Percentiles rank a stretch among this genome's conserved stretches.
Conservation (phyloP, 2,888 invertebrate species). For the Drosophila meridionalis region DNA sequence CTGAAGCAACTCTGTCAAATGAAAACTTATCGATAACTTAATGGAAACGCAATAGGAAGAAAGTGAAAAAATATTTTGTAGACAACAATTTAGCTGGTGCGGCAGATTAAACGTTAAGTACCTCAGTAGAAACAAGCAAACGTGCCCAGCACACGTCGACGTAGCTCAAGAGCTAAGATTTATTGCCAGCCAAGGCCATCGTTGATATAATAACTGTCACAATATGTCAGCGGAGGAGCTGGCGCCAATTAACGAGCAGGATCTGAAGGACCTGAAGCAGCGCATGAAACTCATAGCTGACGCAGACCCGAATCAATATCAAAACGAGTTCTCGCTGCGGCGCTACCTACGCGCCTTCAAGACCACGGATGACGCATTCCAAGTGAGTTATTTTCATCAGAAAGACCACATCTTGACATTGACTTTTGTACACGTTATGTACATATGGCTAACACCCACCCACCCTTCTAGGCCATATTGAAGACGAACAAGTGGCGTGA, state of each 20-base stretch:
- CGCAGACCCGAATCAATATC: constrained; percentile 90
- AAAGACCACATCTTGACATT: constrained; percentile 55
- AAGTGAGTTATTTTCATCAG: constrained; percentile 86
- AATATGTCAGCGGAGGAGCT: constrained; percentile 84
- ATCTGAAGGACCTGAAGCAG: constrained; percentile 88
- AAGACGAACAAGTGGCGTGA: constrained; percentile 93
- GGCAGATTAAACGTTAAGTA: constrained; percentile 18
- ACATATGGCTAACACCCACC: constrained; percentile 8
- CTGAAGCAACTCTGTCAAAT: constrained; percentile 29
- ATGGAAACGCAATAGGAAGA: constrained; percentile 55
- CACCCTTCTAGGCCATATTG: constrained; percentile 87
- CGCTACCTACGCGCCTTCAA: constrained; percentile 91
- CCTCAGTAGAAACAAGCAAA: background rate
- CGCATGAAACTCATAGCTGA: constrained; percentile 90
- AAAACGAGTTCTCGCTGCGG: constrained; percentile 90
- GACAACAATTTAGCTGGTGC: constrained; percentile 18
- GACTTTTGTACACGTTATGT: constrained; percentile 27
- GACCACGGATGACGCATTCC: constrained; percentile 90
- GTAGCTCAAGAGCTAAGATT: background rate
- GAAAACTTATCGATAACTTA: constrained; percentile 42
- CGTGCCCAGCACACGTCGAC: background rate
- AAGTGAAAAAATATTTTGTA: constrained; percentile 49
- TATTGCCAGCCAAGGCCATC: background rate
- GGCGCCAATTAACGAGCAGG: constrained; percentile 87
- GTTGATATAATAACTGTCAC: constrained; percentile 35